phyloP scores from a whole-genome alignment of 2,797 vertebrate genomes.

The Masticophis lateralis region DNA sequence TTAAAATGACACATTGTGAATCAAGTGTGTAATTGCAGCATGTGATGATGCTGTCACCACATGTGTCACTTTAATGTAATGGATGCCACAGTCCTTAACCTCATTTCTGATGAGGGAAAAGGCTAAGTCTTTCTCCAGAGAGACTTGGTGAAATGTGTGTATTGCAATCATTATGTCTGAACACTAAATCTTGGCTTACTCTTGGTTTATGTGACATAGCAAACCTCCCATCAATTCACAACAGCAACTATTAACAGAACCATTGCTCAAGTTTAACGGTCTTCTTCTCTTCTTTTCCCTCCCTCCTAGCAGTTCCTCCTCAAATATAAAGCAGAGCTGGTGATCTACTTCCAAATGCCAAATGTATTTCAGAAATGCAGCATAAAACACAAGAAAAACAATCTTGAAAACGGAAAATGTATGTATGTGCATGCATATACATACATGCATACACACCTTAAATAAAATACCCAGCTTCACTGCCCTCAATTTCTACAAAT shows the following conservation, averaged over 20 bases:
- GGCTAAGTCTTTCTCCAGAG: background rate
- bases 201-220: background rate
- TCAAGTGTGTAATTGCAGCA: background rate
- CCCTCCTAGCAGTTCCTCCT: background rate
- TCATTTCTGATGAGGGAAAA: background rate
- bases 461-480: background rate
- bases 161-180: background rate
- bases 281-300: background rate
- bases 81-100: background rate
- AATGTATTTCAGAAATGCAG: background rate
- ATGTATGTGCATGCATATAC: background rate
- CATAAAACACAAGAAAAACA: background rate
- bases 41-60: background rate
- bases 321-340: background rate
- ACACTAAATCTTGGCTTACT: background rate
- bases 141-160: background rate
- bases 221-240: background rate
- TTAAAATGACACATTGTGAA: background rate
- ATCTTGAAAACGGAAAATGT: background rate
- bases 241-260: background rate
- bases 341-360: background rate
- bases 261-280: background rate
- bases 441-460: background rate
- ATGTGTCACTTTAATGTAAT: background rate
- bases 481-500: background rate